Evolutionary conservation across 2,888 invertebrate species (phyloP).

Genomic region (Dryadula phaetusa): DNA sequence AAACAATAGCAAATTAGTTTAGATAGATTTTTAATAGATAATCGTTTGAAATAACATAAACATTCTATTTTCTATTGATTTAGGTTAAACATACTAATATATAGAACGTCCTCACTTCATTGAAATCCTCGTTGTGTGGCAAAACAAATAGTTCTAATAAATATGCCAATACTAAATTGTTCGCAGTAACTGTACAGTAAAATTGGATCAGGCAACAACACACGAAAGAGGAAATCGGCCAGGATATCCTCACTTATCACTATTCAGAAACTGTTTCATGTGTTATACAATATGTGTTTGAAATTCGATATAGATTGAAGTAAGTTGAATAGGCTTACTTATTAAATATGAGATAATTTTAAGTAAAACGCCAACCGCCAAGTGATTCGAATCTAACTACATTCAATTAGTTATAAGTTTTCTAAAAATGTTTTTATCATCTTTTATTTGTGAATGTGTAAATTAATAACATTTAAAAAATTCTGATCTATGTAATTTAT

Average conservation of each 20-base stretch:
- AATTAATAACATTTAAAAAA: too few relatives aligned
- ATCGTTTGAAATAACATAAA: not conserved
- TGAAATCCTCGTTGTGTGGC: conserved; percentile 19
- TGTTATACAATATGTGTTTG: conserved; percentile 32
- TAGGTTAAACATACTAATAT: not conserved
- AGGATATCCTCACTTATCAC: conserved; percentile 59
- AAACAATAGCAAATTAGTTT: too few relatives aligned
- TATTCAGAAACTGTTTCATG: conserved; percentile 55
- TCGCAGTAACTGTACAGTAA: conserved; percentile 43
- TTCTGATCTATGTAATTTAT: too few relatives aligned
- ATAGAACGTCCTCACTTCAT: not conserved
- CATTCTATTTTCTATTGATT: conserved; percentile 4
- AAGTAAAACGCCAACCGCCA: too few relatives aligned
- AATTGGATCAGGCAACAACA: conserved; percentile 48
- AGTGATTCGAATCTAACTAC: too few relatives aligned
- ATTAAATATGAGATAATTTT: too few relatives aligned
- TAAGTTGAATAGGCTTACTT: not conserved
- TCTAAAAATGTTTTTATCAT: too few relatives aligned
- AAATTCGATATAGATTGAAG: not conserved
- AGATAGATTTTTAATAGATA: too few relatives aligned
- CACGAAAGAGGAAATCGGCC: conserved; percentile 44
- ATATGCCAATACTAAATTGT: conserved; percentile 45
- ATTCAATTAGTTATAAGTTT: too few relatives aligned
- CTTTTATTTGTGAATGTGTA: too few relatives aligned
- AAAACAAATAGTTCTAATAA: conserved; percentile 46